Evolutionary conservation across 2,797 vertebrate species (phyloP).

Genomic region (Bovichtus variegatus): DNA sequence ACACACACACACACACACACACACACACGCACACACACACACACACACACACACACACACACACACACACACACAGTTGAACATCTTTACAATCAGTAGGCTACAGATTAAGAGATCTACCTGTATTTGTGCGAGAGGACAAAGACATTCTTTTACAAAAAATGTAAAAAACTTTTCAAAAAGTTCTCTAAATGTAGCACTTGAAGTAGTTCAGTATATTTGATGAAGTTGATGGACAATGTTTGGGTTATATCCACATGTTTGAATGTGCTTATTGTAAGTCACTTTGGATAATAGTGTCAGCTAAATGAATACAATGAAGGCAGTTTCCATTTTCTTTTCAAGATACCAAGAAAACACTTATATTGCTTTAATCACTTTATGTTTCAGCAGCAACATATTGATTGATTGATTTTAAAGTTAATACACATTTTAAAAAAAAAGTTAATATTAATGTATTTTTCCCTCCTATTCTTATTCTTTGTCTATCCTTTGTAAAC

Average conservation of each 20-base stretch:
- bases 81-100: background rate
- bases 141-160: background rate
- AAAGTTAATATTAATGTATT: too few species aligned
- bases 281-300: too few species aligned
- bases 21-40: conserved; percentile 6
- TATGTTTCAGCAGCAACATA: too few species aligned
- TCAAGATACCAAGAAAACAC: background rate
- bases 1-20: background rate
- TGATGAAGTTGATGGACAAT: background rate
- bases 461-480: too few species aligned
- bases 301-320: background rate
- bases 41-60: background rate
- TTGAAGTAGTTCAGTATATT: background rate
- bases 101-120: background rate
- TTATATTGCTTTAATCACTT: too few species aligned
- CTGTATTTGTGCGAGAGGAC: background rate
- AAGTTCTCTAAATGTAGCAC: background rate
- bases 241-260: too few species aligned
- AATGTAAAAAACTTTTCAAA: background rate
- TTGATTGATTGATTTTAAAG: too few species aligned
- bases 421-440: too few species aligned
- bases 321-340: background rate
- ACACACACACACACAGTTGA: background rate
- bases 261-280: background rate
- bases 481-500: too few species aligned